Conservation (phyloP, 2,113 vertebrate genomes). For the Synchiropus splendidus region DNA sequence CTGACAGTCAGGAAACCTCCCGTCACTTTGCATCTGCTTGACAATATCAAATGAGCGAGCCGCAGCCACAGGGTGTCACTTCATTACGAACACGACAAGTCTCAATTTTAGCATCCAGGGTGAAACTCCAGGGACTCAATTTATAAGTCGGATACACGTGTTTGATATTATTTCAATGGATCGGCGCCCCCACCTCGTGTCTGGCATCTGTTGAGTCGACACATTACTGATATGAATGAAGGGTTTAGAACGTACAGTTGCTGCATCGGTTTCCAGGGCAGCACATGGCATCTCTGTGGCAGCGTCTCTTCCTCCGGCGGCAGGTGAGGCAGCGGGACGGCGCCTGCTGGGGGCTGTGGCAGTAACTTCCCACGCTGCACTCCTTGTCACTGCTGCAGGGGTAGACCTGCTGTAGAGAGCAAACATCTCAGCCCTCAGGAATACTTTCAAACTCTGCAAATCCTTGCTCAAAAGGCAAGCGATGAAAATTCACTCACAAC, state of each 20-base stretch:
- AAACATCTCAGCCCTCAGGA: too few relatives aligned
- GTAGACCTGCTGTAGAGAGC: conserved; percentile 67
- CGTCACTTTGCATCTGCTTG: too few relatives aligned
- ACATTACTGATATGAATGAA: too few relatives aligned
- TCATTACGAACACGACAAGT: too few relatives aligned
- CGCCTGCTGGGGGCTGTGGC: conserved; percentile 85
- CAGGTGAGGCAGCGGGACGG: conserved; percentile 80
- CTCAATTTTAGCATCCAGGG: too few relatives aligned
- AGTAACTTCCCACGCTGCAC: conserved; percentile 84
- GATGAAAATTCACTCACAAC: too few relatives aligned
- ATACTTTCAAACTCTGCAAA: too few relatives aligned
- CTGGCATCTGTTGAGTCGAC: conserved; percentile 8
- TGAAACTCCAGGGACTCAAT: too few relatives aligned
- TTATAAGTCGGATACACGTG: conserved; percentile 26
- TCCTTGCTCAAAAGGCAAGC: too few relatives aligned
- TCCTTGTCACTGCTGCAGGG: conserved; percentile 91
- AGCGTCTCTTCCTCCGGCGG: conserved; percentile 87
- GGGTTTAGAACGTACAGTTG: conserved; percentile 70
- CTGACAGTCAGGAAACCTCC: too few relatives aligned
- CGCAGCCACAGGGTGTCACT: too few relatives aligned
- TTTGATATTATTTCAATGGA: conserved; percentile 27
- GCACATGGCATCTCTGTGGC: conserved; percentile 91
- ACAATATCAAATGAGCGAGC: too few relatives aligned
- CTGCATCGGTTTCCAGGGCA: conserved; percentile 90
- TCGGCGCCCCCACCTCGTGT: conserved; percentile 4